Base-by-base conservation (phyloP, 2,888 invertebrate species). In the Drosophila basisetae region DNA sequence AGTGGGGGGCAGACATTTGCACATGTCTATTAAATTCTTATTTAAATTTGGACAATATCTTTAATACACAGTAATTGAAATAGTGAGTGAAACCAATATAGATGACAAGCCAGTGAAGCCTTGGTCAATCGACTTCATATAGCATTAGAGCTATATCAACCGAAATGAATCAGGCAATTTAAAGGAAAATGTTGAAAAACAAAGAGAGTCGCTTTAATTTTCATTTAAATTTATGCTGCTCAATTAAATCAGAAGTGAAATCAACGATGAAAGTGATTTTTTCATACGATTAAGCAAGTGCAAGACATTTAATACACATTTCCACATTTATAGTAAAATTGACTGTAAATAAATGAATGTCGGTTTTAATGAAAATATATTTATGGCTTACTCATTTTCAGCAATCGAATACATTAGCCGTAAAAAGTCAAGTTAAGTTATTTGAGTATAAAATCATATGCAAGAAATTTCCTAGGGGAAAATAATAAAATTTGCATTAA, bases 401-500 rank as follows among this genome's bases (percentile, higher is more conserved):
- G 22, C 16, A 16, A 16, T 25, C 47, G 28, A 25, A 18, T 30
- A 30, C 18, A 30, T 50, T 30, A 6, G 50, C 50, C 25, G 28
- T 41, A 5, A 39, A 41, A 13, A 28, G 18, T 39, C 30, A 18
- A 60, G 4, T 25, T 4, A 16, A 9, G 25, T 47, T 60, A 37
- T 49, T 39, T 50, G 37, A 65, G 25, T 65, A 39, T 60, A 16
- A 50, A n/a, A 39, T 9, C n/a, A 9, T 39, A 56, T 50, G 28
- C 3, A 18, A 28, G 28, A 25, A 65, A 61, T 39, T n/a, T 11
- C 30, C 10, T 37, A 7, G 31, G 30, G 22, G 28, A 49, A 49
- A 49, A 1, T 60, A 37, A 49, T 65, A 16, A 60, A 61, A 50
- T 65, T 37, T 25, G 25, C 61, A 61, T 41, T 52, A 33, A 50